Conservation (phyloP, 2,797 vertebrate genomes). For the Smutsia gigantea region DNA sequence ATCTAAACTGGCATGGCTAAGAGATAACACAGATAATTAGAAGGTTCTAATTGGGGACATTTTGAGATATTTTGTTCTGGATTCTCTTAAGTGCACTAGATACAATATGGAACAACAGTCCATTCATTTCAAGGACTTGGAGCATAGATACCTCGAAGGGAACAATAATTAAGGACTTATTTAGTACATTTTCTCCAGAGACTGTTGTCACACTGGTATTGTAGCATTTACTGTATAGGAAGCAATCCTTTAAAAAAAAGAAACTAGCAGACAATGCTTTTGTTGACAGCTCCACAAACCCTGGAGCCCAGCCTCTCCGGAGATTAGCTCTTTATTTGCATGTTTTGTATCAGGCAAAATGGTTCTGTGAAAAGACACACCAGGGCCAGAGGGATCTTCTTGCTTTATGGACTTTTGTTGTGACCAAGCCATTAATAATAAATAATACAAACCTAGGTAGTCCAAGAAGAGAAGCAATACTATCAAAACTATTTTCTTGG, state of each 20-base stretch:
- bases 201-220: not conserved
- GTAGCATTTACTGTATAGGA: slow-evolving; percentile 39
- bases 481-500: not conserved
- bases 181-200: slow-evolving; percentile 22
- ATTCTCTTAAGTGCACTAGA: not conserved
- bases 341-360: not conserved
- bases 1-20: slow-evolving; percentile 44
- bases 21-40: slow-evolving; percentile 44
- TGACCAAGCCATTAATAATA: not conserved
- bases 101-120: not conserved
- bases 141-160: not conserved
- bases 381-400: not conserved
- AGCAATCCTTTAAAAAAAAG: not conserved
- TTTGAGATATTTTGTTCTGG: slow-evolving; percentile 27
- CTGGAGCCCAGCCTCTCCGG: not conserved
- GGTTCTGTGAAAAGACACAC: not conserved
- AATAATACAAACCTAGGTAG: not conserved
- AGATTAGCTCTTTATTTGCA: not conserved
- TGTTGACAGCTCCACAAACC: not conserved
- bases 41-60: slow-evolving; percentile 37
- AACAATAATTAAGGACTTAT: slow-evolving; percentile 11
- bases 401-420: slow-evolving; percentile 1
- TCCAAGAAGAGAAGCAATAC: not conserved
- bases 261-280: not conserved
- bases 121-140: not conserved